Conservation (phyloP, 2,797 vertebrate species). For the Euthynnus affinis region DNA sequence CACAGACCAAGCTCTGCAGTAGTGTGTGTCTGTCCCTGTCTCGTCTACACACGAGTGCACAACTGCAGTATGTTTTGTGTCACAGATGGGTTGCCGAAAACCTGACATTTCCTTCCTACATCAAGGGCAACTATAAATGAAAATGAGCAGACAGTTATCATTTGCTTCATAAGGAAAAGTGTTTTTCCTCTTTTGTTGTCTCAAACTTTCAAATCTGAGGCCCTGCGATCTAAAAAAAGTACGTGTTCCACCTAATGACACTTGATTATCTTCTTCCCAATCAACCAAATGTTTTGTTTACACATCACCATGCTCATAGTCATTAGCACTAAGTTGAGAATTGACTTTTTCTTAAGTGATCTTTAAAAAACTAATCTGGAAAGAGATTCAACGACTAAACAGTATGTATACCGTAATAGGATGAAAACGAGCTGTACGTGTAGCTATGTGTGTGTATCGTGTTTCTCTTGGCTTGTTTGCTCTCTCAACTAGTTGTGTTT, state of each 20-base stretch:
- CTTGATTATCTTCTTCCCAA: conserved; percentile 1
- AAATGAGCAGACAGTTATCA: neutral
- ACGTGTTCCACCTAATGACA: conserved; percentile 5
- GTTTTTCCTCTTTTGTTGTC: neutral
- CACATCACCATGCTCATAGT: too few relatives aligned
- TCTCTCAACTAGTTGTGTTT: neutral
- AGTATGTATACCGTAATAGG: neutral
- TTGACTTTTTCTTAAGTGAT: neutral
- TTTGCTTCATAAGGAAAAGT: neutral
- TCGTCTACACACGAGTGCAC: too few relatives aligned
- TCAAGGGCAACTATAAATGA: neutral
- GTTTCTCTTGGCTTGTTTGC: conserved; percentile 15
- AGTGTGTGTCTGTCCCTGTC: too few relatives aligned
- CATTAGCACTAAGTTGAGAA: neutral
- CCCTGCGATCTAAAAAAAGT: neutral
- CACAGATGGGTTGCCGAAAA: too few relatives aligned
- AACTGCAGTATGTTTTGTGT: neutral
- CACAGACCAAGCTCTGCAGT: too few relatives aligned
- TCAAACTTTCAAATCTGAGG: neutral
- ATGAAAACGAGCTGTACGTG: conserved; percentile 10
- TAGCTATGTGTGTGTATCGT: conserved; percentile 21
- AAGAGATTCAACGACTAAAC: neutral
- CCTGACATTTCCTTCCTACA: too few relatives aligned
- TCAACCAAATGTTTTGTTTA: too few relatives aligned
- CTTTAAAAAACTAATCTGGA: neutral